These are phyloP conservation scores for Drosophila macrospina DNA, from an alignment of 2,888 invertebrate species.

Conservation along the genomic window DNA sequence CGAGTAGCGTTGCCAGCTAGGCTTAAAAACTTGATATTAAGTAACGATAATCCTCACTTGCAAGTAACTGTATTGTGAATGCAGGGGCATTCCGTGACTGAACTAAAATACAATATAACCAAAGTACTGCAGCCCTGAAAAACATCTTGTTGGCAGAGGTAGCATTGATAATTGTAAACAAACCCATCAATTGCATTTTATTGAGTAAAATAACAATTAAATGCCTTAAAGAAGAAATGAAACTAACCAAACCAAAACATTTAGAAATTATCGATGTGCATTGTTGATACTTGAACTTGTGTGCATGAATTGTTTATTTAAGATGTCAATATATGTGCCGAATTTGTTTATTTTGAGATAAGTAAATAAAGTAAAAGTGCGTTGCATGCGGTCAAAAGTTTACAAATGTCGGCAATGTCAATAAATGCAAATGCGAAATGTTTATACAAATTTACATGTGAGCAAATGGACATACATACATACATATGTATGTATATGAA, in stretches of 20 bases:
- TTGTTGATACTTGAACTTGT: constrained; percentile 25
- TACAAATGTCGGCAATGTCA: constrained; percentile 50
- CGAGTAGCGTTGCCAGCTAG: constrained; percentile 36
- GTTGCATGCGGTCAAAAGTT: constrained; percentile 42
- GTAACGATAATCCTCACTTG: not conserved
- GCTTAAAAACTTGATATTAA: not conserved
- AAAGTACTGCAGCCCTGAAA: not conserved
- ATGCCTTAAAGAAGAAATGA: not conserved
- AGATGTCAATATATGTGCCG: constrained; percentile 24
- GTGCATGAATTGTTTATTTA: constrained; percentile 31
- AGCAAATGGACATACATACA: not conserved
- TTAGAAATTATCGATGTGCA: constrained; percentile 14
- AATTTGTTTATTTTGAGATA: constrained; percentile 40
- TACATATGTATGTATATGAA: no score
- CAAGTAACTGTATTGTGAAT: not conserved
- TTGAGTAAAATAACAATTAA: constrained; percentile 18
- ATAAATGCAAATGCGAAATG: constrained; percentile 48
- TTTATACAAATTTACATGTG: constrained; percentile 41
- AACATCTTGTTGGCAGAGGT: not conserved
- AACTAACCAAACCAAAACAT: not conserved
- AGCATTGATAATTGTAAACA: constrained; percentile 8
- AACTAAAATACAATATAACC: not conserved
- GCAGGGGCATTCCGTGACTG: not conserved
- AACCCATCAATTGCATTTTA: constrained; percentile 11
- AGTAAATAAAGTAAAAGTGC: constrained; percentile 45